phyloP scores from a whole-genome alignment of 2,888 invertebrate species.

The Trachelus stipa region DNA sequence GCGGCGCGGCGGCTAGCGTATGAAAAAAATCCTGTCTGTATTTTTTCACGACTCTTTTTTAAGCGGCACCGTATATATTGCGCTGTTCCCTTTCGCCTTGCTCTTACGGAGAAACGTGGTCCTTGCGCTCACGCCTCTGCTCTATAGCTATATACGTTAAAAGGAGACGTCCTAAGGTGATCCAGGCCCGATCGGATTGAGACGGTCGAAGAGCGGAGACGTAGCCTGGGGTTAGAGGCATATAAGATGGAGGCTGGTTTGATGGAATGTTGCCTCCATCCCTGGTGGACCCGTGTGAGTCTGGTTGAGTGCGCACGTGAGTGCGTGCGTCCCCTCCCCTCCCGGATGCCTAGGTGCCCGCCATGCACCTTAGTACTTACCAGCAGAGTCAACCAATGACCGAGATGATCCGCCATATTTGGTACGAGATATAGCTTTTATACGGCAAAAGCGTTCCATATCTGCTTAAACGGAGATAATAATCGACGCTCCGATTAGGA shows the following conservation, averaged over 20 bases:
- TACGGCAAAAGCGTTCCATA: constrained; percentile 38
- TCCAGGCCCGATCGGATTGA: constrained; percentile 23
- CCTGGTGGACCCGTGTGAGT: constrained; percentile 25
- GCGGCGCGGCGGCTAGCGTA: background rate
- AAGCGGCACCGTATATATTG: background rate
- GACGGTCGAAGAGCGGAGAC: constrained; percentile 17
- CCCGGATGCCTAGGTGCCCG: constrained; percentile 12
- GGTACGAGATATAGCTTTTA: constrained; percentile 39
- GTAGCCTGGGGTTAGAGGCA: constrained; percentile 43
- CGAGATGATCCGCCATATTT: constrained; percentile 50
- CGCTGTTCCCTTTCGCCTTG: background rate
- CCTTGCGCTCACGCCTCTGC: constrained; percentile 3
- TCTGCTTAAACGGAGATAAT: constrained; percentile 50
- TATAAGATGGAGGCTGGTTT: constrained; percentile 65
- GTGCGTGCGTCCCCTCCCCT: constrained; percentile 3
- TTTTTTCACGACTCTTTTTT: constrained; percentile 16
- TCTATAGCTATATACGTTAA: constrained; percentile 9
- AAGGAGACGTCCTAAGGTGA: constrained; percentile 17
- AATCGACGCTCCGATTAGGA: constrained; percentile 48
- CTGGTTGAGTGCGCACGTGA: background rate
- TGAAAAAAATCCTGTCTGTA: constrained; percentile 25
- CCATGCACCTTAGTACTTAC: constrained; percentile 24
- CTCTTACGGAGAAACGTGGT: background rate
- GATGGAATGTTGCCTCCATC: constrained; percentile 64
- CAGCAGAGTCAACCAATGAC: constrained; percentile 32